Conservation (phyloP, 2,888 invertebrate genomes). For the Drosophila stalkeri region DNA sequence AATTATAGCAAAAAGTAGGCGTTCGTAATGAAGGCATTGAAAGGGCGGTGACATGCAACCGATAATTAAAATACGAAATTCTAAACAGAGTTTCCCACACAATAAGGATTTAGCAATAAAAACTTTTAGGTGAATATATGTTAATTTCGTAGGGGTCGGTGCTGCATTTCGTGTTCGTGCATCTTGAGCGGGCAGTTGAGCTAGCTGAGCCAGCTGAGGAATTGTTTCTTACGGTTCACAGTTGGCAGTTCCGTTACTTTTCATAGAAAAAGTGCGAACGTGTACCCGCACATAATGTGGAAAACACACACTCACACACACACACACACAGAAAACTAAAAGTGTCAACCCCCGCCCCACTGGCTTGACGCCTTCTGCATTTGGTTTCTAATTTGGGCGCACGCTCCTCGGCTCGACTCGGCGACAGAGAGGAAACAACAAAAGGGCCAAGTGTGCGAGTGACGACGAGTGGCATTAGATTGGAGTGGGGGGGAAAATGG, state of each 20-base stretch:
- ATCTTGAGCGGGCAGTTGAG: slow-evolving; percentile 62
- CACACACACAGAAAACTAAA: slow-evolving; percentile 51
- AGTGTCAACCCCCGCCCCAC: slow-evolving; percentile 66
- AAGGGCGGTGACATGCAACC: slow-evolving; percentile 78
- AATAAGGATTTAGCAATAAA: slow-evolving; percentile 76
- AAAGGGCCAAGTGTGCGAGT: slow-evolving; percentile 48
- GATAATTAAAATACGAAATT: slow-evolving; percentile 71
- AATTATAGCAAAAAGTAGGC: slow-evolving; percentile 61
- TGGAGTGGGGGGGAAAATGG: slow-evolving; percentile 37
- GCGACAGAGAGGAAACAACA: slow-evolving; percentile 39
- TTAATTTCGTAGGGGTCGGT: slow-evolving; percentile 52
- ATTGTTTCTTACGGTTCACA: slow-evolving; percentile 29
- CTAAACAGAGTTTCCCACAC: slow-evolving; percentile 64
- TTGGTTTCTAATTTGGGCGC: slow-evolving; percentile 76
- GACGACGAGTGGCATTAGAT: slow-evolving; percentile 19
- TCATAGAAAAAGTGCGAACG: slow-evolving; percentile 52
- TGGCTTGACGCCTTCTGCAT: slow-evolving; percentile 44
- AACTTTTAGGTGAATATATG: slow-evolving; percentile 52
- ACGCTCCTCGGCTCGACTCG: slow-evolving; percentile 53
- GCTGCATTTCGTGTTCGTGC: slow-evolving; percentile 64
- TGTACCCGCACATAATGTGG: slow-evolving; percentile 75
- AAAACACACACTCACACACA: slow-evolving; percentile 3
- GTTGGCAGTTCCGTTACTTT: slow-evolving; percentile 50
- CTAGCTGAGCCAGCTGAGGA: neutral
- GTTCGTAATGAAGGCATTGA: slow-evolving; percentile 72